These are phyloP conservation scores for Tragelaphus imberbis DNA, from an alignment of 2,113 vertebrate species.

Conservation along the genomic window DNA sequence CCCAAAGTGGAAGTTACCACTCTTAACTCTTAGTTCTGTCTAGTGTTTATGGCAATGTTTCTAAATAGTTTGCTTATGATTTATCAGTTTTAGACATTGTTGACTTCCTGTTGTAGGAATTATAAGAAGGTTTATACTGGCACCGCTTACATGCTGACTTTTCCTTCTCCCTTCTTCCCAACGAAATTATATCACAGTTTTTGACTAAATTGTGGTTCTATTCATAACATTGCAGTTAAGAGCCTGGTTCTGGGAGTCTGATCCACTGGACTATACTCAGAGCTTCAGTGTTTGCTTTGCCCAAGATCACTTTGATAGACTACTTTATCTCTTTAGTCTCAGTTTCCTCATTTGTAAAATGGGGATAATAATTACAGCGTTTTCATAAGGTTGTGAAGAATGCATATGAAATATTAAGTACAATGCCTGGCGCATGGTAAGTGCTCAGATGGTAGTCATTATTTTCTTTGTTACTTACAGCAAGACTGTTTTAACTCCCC, in stretches of 20 bases:
- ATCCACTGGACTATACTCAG: neutral
- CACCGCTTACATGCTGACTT: neutral
- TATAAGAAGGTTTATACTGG: neutral
- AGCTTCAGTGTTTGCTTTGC: neutral
- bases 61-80: neutral
- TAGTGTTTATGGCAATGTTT: neutral
- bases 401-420: neutral
- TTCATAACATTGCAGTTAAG: neutral
- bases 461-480: neutral
- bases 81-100: neutral
- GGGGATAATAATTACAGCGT: neutral
- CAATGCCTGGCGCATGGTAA: neutral
- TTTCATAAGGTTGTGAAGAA: neutral
- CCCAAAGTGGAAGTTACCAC: neutral
- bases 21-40: neutral
- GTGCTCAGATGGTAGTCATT: neutral
- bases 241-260: neutral
- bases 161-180: neutral
- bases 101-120: conserved; percentile 13
- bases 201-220: neutral
- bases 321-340: conserved; percentile 7
- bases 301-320: neutral
- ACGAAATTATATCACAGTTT: neutral
- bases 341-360: conserved; percentile 19
- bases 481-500: neutral